Base-by-base conservation (phyloP, 1,140 invertebrate species). In the Wiebesia pumilae region DNA sequence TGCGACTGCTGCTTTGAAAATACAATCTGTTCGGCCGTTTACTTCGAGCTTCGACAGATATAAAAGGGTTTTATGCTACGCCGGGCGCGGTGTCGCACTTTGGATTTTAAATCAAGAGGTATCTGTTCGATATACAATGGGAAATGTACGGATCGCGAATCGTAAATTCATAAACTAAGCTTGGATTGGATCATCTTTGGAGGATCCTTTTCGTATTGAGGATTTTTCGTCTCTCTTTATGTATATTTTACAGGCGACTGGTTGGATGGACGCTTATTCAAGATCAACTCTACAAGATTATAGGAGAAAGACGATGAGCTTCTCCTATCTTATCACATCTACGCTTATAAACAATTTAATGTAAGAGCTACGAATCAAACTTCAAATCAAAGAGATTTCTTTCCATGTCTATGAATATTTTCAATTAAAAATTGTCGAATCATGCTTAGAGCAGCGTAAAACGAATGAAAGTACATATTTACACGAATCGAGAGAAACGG, bases 81-180 rank as follows among this genome's bases (percentile, higher is more conserved):
- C 7, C 33, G 35, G 10, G 58, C 83, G 24, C 33, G 3, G 0
- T 16, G n/a, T 7, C 16, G 35, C 67, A 75, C 30, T 79, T 71
- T 54, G 77, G 51, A 75, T 81, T 85, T 82, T 77, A 69, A 86
- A 86, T 86, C 78, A 77, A 86, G 80, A 38, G 71, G 83, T 67
- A 71, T 82, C 65, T 78, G 85, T 82, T 78, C 84, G 78, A 81
- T 81, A 75, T 73, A 86, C 71, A 82, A 86, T 82, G 71, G 80
- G 30, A 12, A 9, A 47, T 16, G 38, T 19, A 2, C 1, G 65
- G 67, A 43, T 16, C 38, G 19, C 12, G 79, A 40, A 40, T 83
- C 81, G 85, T 86, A 79, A 87, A 87, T 69, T 87, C 79, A 86
- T 78, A 67, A 69, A 75, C 58, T 47, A 40, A 67, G 30, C 79